Evolutionary conservation across 2,113 vertebrate genomes (phyloP).

Genomic region (Rhegmatorhina hoffmannsi): DNA sequence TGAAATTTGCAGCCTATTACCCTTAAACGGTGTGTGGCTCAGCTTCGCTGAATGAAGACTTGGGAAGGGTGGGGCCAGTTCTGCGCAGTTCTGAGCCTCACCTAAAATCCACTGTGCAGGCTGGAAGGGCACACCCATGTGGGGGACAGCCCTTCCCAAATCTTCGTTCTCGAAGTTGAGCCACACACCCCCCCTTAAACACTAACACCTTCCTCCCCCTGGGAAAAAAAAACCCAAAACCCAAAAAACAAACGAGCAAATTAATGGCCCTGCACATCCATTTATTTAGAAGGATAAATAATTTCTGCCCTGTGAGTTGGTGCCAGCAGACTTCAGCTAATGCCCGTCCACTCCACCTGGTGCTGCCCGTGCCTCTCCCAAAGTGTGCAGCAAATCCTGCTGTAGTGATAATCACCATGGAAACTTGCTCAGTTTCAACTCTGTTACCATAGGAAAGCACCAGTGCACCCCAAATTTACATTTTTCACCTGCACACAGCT

Average conservation of each 20-base stretch:
- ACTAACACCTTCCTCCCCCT: background rate
- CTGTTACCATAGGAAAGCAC: constrained; percentile 70
- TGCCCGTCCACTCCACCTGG: background rate
- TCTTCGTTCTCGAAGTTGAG: no score
- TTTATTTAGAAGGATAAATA: background rate
- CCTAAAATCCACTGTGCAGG: no score
- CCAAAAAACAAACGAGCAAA: background rate
- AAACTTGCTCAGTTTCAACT: constrained; percentile 69
- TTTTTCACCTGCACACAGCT: background rate
- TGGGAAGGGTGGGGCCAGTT: no score
- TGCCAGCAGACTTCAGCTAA: background rate
- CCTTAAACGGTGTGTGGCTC: no score
- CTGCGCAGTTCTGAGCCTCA: no score
- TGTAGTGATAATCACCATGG: constrained; percentile 60
- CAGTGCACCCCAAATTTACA: background rate
- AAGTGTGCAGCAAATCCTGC: constrained; percentile 49
- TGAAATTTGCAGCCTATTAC: background rate
- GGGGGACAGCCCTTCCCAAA: no score
- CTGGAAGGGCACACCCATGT: no score
- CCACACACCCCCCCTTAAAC: no score
- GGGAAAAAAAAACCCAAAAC: background rate
- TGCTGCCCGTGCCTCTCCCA: background rate
- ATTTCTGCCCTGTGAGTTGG: background rate
- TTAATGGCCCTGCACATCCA: background rate
- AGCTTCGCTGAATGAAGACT: no score